Percentiles rank a stretch among this genome's conserved stretches.
phyloP scores from a whole-genome alignment of 1,140 invertebrate genomes.

The Asobara japonica region DNA sequence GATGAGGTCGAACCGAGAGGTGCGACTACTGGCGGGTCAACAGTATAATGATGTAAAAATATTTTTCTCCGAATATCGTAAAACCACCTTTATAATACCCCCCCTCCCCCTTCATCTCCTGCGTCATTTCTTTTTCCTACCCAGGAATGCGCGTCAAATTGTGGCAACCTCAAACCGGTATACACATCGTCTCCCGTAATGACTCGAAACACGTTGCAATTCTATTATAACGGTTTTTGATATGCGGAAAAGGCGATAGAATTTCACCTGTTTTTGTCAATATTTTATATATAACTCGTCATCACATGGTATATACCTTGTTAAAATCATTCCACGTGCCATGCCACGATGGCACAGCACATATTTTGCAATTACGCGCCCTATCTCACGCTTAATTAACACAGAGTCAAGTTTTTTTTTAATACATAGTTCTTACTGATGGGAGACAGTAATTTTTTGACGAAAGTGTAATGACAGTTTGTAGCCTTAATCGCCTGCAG shows the following conservation, averaged over 20 bases:
- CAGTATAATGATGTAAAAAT: no score
- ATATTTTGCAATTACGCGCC: slow-evolving; percentile 23
- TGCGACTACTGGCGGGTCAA: no score
- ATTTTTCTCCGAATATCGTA: no score
- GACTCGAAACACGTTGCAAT: slow-evolving; percentile 21
- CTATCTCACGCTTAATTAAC: slow-evolving; percentile 25
- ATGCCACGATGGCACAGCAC: slow-evolving; percentile 18
- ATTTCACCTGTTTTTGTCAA: slow-evolving; percentile 18
- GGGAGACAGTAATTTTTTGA: not conserved
- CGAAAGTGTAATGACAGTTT: not conserved
- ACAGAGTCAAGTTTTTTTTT: not conserved
- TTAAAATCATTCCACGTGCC: slow-evolving; percentile 35
- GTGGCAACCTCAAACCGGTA: slow-evolving; percentile 33
- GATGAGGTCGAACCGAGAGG: no score
- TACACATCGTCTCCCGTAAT: slow-evolving; percentile 20
- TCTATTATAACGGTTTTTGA: slow-evolving; percentile 43
- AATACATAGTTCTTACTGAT: not conserved
- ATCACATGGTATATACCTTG: slow-evolving; percentile 12
- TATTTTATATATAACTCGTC: slow-evolving; percentile 2
- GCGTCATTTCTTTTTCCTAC: not conserved
- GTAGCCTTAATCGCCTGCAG: not conserved
- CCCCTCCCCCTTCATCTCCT: not conserved
- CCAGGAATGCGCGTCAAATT: slow-evolving; percentile 12
- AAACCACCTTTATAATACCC: not conserved
- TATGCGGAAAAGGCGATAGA: slow-evolving; percentile 30